Percentiles rank a stretch among this genome's conserved stretches.
Conservation (phyloP, 2,888 invertebrate genomes). For the Creontiades dilutus region DNA sequence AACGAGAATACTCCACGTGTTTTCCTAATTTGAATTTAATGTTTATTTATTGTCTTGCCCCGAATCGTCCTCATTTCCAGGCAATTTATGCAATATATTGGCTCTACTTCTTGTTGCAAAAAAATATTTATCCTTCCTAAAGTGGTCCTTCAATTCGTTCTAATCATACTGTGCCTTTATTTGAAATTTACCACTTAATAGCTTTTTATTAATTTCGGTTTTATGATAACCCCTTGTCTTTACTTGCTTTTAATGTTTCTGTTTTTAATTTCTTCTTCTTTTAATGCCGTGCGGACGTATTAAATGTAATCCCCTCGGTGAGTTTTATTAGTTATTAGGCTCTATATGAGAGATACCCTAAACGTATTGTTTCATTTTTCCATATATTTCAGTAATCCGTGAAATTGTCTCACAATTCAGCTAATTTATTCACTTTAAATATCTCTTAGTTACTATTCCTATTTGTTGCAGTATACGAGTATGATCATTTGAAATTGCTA, state of each 20-base stretch:
- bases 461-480: too few relatives aligned
- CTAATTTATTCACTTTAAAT: not conserved
- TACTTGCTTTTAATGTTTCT: not conserved
- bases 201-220: not conserved
- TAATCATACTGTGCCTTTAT: too few relatives aligned
- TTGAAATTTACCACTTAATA: not conserved
- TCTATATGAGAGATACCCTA: not conserved
- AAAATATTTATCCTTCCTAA: too few relatives aligned
- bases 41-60: too few relatives aligned
- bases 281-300: slow-evolving; percentile 17
- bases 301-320: slow-evolving; percentile 25
- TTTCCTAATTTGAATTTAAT: too few relatives aligned
- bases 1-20: too few relatives aligned
- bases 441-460: not conserved
- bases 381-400: not conserved
- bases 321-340: slow-evolving; percentile 37
- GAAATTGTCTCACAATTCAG: not conserved
- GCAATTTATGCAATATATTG: too few relatives aligned
- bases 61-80: too few relatives aligned
- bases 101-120: too few relatives aligned
- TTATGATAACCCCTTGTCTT: not conserved
- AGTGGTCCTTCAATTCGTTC: too few relatives aligned
- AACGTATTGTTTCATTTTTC: not conserved
- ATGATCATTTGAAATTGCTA: not conserved
- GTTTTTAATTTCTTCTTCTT: slow-evolving; percentile 33